Base-by-base conservation (phyloP, 2,888 invertebrate species). In the Drosophila planitibia region DNA sequence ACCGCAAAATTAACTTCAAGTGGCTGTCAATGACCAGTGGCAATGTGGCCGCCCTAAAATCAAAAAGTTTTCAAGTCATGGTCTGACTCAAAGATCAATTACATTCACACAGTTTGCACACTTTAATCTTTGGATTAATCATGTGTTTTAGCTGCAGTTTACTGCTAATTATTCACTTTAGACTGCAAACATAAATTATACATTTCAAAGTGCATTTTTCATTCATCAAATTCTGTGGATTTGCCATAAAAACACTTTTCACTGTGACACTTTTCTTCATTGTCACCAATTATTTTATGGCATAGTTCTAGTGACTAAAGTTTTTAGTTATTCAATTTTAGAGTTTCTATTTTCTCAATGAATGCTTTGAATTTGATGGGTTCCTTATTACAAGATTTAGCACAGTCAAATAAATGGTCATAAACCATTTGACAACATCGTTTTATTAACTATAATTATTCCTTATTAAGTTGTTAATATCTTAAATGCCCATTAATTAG, bases 1-100 rank as follows among this genome's bases (percentile, higher is more conserved):
- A 41, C 25, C 67, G 44, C 30, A 28, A 37, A 67, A 35, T 53
- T 22, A 32, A 37, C 67, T 33, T 51, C 22, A 44, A 52, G n/a
- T 44, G 44, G 14, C 28, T 33, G 32, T 62, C 65, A 47, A 44
- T 65, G 69, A 49, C 22, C 62, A 35, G 5, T 35, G 22, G 16
- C 16, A 22, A 6, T 35, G 16, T 25, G 25, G 12, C 33, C 19
- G 22, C 14, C 32, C n/a, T 4, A 25, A n/a, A 25, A 14, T 49
- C 2, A 25, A 33, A 47, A 33, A 39, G 32, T 22, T 49, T 39
- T 39, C 4, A 47, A 25, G 14, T 25, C 59, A 44, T 28, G 6
- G 1, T 12, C 30, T 6, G 10, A 52, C 47, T 47, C 16, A 16
- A 16, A 47, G 25, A 25, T 47, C 25, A 47, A 25, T 25, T 47